Evolutionary conservation across 2,113 vertebrate genomes (phyloP).

Genomic region (Gulo gulo): DNA sequence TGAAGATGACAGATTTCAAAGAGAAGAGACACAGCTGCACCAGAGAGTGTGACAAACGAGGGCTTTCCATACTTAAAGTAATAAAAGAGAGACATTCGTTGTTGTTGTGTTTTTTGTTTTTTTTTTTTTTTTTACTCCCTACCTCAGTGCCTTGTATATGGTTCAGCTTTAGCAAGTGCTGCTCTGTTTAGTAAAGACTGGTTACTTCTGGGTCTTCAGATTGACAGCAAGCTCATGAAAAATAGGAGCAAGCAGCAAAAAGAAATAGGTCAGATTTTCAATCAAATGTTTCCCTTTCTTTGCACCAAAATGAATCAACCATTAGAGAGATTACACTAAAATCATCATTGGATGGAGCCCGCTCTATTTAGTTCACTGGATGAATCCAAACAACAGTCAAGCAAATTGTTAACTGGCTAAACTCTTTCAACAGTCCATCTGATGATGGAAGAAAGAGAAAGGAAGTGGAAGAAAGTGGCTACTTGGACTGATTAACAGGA

Average conservation of each 20-base stretch:
- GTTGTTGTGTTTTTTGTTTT: too few relatives aligned
- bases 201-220: background rate
- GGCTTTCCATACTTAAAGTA: background rate
- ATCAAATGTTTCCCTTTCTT: background rate
- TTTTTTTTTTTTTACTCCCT: background rate
- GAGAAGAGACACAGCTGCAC: background rate
- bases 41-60: background rate
- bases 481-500: background rate
- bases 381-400: constrained; percentile 11
- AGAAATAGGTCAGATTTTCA: background rate
- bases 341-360: background rate
- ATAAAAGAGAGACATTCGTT: background rate
- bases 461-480: background rate
- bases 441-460: background rate
- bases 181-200: background rate
- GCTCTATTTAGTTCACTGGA: background rate
- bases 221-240: background rate
- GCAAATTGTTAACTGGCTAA: constrained; percentile 10
- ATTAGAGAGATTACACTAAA: background rate
- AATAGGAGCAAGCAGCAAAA: background rate
- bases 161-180: background rate
- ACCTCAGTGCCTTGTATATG: background rate
- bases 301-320: background rate
- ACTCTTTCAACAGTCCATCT: background rate
- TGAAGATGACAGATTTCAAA: background rate